Evolutionary conservation across 1,140 invertebrate species (phyloP).

Genomic region (Chelonus insularis): DNA sequence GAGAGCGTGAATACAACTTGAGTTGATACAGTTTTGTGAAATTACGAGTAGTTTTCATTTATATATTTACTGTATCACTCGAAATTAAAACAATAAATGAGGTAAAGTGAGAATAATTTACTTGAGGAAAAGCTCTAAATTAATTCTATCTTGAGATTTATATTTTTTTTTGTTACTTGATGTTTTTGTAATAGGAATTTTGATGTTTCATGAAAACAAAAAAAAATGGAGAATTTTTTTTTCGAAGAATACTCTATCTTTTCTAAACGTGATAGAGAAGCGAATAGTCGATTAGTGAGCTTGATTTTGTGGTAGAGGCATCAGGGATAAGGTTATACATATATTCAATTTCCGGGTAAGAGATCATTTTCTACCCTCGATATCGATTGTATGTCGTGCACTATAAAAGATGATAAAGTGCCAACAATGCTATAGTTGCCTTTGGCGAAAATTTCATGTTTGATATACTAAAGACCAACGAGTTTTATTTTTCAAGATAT

Average conservation of each 20-base stretch:
- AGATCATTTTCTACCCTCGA: conserved; percentile 10
- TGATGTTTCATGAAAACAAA: too few relatives aligned
- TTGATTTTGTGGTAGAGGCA: conserved; percentile 10
- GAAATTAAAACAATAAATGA: conserved; percentile 5
- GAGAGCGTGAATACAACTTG: neutral
- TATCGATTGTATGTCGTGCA: conserved; percentile 18
- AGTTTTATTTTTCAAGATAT: neutral
- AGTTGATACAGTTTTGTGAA: neutral
- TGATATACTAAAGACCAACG: neutral
- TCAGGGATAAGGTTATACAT: conserved; percentile 10
- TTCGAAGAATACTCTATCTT: neutral
- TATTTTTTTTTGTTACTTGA: neutral
- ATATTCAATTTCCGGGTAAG: conserved; percentile 11
- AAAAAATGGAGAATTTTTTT: neutral
- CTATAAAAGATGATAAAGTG: conserved; percentile 8
- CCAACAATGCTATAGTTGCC: neutral
- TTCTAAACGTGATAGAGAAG: conserved; percentile 1
- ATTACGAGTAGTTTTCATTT: conserved; percentile 10
- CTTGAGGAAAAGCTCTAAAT: neutral
- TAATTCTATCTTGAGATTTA: neutral
- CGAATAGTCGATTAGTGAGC: conserved; percentile 16
- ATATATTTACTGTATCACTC: conserved; percentile 8
- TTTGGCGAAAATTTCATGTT: neutral
- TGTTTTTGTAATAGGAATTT: too few relatives aligned
- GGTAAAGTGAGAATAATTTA: neutral